These are phyloP conservation scores for Marasmarcha lunaedactyla DNA, from an alignment of 2,888 invertebrate species.

Conservation along the genomic window DNA sequence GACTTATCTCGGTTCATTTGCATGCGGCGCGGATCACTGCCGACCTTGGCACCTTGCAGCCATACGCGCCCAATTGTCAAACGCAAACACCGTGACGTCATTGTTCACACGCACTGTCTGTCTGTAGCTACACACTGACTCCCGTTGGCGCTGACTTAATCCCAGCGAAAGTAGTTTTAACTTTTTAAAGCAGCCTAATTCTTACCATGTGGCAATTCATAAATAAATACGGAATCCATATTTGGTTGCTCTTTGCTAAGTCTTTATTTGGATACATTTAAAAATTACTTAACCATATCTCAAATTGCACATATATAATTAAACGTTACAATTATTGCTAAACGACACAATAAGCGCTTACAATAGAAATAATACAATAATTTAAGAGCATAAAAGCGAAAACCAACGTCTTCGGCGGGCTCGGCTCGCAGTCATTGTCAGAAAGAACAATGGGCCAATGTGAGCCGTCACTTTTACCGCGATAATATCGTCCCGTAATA, in stretches of 20 bases:
- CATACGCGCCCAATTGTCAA: constrained; percentile 16
- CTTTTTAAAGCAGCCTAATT: neutral
- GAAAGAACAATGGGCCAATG: constrained; percentile 1
- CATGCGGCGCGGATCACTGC: constrained; percentile 51
- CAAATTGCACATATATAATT: no score
- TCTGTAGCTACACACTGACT: neutral
- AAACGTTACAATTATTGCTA: no score
- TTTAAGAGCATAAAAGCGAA: no score
- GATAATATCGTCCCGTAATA: constrained; percentile 4
- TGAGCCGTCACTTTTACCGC: neutral
- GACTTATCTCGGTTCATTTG: constrained; percentile 62
- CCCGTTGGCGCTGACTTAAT: neutral
- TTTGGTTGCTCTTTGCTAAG: no score
- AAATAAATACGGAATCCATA: no score
- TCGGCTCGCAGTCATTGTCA: neutral
- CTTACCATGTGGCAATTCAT: no score
- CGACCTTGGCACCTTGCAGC: constrained; percentile 60
- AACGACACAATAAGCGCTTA: no score
- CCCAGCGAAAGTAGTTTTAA: constrained; percentile 8
- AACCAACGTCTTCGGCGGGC: neutral
- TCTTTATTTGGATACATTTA: no score
- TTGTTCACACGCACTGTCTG: neutral
- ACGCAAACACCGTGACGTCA: neutral
- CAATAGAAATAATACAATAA: no score
- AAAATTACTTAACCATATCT: no score